Evolutionary conservation across 2,113 vertebrate species (phyloP).

Genomic region (Dipodomys spectabilis): DNA sequence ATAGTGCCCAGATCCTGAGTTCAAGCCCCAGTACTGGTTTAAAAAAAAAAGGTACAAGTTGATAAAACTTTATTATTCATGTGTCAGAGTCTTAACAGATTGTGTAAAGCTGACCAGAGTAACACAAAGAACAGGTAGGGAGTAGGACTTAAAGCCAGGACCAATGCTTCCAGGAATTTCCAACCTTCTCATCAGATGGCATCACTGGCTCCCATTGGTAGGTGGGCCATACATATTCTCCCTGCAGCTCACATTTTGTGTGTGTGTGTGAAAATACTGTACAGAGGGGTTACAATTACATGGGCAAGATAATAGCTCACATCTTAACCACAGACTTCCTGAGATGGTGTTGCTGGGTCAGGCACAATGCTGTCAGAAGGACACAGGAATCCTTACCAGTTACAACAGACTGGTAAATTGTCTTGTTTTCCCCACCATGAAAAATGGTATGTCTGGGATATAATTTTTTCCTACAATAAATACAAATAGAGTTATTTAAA

Average conservation of each 20-base stretch:
- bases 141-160: not conserved
- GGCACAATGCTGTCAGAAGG: not conserved
- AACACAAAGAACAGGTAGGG: not conserved
- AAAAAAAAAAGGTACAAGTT: not conserved
- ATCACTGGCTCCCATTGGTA: not conserved
- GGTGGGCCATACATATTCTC: not conserved
- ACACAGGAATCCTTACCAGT: not conserved
- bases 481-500: slow-evolving; percentile 11
- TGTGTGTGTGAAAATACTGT: too few species aligned
- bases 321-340: not conserved
- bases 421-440: not conserved
- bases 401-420: slow-evolving; percentile 1
- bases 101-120: not conserved
- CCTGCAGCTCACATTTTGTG: not conserved
- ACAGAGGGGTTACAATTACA: too few species aligned
- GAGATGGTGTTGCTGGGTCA: not conserved
- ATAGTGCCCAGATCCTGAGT: too few species aligned
- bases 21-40: too few species aligned
- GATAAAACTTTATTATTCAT: slow-evolving; percentile 39
- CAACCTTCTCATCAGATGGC: not conserved
- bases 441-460: not conserved
- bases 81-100: not conserved
- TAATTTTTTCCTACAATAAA: slow-evolving; percentile 31
- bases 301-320: not conserved
- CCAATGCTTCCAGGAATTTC: not conserved